These are phyloP conservation scores for Macrophya annulata DNA, from an alignment of 2,888 invertebrate genomes.

Conservation along the genomic window DNA sequence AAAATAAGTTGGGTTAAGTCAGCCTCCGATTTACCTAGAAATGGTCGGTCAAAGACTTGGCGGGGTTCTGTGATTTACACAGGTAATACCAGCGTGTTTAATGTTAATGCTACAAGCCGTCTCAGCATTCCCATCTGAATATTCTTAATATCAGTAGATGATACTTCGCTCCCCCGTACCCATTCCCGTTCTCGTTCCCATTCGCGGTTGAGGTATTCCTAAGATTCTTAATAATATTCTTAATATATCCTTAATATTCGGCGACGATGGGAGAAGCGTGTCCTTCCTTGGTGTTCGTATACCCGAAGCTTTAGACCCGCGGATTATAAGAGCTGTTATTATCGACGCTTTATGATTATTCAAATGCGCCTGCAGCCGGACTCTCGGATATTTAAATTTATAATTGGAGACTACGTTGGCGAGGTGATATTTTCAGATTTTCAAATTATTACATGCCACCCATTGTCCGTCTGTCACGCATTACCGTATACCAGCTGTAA, in stretches of 20 bases:
- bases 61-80: constrained; percentile 73
- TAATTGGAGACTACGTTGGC: constrained; percentile 55
- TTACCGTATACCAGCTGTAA: constrained; percentile 34
- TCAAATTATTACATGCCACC: constrained; percentile 50
- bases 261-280: constrained; percentile 55
- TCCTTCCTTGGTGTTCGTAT: constrained; percentile 23
- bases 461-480: constrained; percentile 48
- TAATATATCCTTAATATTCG: constrained; percentile 66
- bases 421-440: constrained; percentile 55
- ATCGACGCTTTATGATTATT: constrained; percentile 56
- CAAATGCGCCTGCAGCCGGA: constrained; percentile 48
- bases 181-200: not conserved
- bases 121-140: constrained; percentile 63
- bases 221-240: constrained; percentile 48
- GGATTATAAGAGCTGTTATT: constrained; percentile 56
- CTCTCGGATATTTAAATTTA: constrained; percentile 55
- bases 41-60: constrained; percentile 66
- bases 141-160: constrained; percentile 49
- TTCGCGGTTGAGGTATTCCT: not conserved
- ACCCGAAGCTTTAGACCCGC: constrained; percentile 38
- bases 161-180: not conserved
- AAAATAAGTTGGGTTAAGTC: constrained; percentile 63
- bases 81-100: constrained; percentile 67
- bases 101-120: constrained; percentile 72
- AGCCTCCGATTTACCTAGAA: constrained; percentile 71